A percentile compares a stretch with the other conserved stretches of the same genome.
Evolutionary conservation across 2,113 vertebrate genomes (phyloP).

Genomic region (Pampusana beccarii): DNA sequence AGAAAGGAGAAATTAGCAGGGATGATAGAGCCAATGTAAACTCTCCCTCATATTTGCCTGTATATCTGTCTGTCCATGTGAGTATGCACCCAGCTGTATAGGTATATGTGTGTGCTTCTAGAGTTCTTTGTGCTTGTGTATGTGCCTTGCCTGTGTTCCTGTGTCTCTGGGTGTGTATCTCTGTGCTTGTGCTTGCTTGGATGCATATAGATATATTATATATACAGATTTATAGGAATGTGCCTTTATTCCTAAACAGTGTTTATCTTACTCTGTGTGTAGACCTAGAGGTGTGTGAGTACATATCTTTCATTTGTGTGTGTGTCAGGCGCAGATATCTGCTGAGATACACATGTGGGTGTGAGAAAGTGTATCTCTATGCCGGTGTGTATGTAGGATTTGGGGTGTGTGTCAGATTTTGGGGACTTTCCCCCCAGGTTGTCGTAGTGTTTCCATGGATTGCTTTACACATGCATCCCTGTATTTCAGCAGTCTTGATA

Average conservation of each 20-base stretch:
- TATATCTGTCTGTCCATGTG: conserved; percentile 3
- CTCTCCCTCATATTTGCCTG: not conserved
- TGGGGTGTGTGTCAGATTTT: not conserved
- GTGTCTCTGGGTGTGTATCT: not conserved
- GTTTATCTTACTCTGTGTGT: not conserved
- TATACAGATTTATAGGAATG: not conserved
- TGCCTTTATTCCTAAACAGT: not conserved
- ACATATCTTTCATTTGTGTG: not conserved
- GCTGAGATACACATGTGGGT: not conserved
- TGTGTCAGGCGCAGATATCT: not conserved
- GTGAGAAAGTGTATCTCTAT: not conserved
- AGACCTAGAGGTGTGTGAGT: not conserved
- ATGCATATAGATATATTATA: not conserved
- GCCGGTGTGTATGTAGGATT: not conserved
- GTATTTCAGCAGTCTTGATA: not conserved
- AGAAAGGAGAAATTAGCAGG: not conserved
- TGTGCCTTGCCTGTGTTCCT: not conserved
- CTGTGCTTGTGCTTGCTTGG: not conserved
- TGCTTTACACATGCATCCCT: not conserved
- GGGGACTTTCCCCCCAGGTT: not conserved
- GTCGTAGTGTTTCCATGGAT: not conserved
- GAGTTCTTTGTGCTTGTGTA: not conserved
- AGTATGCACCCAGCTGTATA: not conserved
- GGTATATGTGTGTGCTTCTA: not conserved
- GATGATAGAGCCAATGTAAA: not conserved